These are phyloP conservation scores for Mnemiopsis leidyi DNA, from an alignment of 37 sponge, comb jelly and placozoan species.

Conservation along the genomic window DNA sequence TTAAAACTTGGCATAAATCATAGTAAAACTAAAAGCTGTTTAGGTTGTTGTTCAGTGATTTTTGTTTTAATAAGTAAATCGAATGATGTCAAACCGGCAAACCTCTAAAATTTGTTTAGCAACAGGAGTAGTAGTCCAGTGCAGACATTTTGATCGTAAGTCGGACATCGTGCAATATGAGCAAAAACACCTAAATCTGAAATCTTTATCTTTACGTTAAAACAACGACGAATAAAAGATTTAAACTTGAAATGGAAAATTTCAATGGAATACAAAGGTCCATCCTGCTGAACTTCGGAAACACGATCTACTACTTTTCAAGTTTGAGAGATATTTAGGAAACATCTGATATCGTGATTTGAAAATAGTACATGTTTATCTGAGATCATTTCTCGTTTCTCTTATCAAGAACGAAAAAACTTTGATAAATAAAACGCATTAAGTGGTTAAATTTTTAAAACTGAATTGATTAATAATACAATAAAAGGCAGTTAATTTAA, in stretches of 20 bases:
- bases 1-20: too few species aligned
- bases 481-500: constrained; percentile 9
- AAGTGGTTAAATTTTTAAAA: neutral
- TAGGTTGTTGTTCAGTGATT: too few species aligned
- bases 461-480: neutral
- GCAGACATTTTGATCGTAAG: neutral
- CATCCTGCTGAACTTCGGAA: neutral
- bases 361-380: neutral
- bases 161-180: neutral
- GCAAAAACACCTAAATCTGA: too few species aligned
- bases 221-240: too few species aligned
- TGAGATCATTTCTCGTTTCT: too few species aligned
- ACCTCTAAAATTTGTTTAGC: neutral
- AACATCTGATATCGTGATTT: neutral
- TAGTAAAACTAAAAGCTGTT: too few species aligned
- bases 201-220: neutral
- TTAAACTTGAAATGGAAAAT: too few species aligned
- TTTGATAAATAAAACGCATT: too few species aligned
- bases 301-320: neutral
- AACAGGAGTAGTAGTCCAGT: neutral
- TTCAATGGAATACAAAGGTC: too few species aligned
- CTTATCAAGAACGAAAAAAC: too few species aligned
- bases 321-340: neutral
- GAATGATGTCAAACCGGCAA: neutral
- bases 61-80: too few species aligned